Percentiles rank a stretch among this genome's conserved stretches.
phyloP scores from a whole-genome alignment of 2,113 vertebrate genomes.

The Machaerirhynchus nigripectus region DNA sequence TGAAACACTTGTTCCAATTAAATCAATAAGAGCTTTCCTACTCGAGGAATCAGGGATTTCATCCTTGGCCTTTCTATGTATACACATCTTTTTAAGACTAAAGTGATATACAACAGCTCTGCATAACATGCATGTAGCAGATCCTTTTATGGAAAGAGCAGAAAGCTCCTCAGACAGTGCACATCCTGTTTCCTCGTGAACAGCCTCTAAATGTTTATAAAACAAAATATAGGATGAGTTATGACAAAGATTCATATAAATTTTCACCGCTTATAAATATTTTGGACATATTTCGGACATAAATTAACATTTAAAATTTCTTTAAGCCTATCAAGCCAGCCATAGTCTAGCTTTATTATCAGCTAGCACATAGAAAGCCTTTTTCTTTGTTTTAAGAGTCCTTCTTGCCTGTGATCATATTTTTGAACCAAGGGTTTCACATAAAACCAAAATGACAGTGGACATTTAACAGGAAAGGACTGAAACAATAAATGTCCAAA shows the following conservation, averaged over 20 bases:
- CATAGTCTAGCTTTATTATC: not conserved
- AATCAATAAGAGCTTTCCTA: not conserved
- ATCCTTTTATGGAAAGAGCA: conserved; percentile 57
- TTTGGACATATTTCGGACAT: not conserved
- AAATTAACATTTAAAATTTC: conserved; percentile 25
- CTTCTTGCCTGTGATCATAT: conserved; percentile 10
- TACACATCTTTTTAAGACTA: not conserved
- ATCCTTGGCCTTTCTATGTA: not conserved
- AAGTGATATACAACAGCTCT: conserved; percentile 57
- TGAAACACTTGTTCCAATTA: conserved; percentile 36
- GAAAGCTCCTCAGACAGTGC: conserved; percentile 30
- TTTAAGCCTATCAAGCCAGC: not conserved
- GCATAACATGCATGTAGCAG: not conserved
- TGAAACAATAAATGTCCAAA: conserved; percentile 59
- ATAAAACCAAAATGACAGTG: conserved; percentile 59
- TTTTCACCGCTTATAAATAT: conserved; percentile 45
- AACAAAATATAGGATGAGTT: conserved; percentile 49
- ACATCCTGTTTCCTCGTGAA: conserved; percentile 25
- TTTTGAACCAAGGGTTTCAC: conserved; percentile 31
- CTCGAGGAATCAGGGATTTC: not conserved
- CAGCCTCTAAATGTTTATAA: conserved; percentile 45
- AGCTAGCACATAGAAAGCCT: not conserved
- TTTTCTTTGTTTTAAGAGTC: not conserved
- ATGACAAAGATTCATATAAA: conserved; percentile 22
- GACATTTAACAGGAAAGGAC: conserved; percentile 57